phyloP scores from a whole-genome alignment of 2,113 vertebrate species.

The Pseudorectes ferrugineus region DNA sequence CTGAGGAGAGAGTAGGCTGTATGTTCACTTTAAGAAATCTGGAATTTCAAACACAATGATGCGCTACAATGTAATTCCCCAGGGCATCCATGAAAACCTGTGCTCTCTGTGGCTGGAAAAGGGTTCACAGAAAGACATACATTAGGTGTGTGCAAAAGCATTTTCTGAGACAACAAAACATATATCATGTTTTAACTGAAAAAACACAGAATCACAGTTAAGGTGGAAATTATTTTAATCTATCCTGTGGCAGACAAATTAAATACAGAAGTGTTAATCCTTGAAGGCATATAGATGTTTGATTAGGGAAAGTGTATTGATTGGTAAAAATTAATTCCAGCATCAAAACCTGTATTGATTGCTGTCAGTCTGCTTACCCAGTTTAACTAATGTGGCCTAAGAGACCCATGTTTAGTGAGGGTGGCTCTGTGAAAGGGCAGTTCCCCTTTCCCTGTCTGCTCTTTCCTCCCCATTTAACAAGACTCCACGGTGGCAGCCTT shows the following conservation, averaged over 20 bases:
- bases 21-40: neutral
- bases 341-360: neutral
- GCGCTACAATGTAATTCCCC: neutral
- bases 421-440: neutral
- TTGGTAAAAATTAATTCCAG: slow-evolving; percentile 6
- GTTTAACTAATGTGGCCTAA: neutral
- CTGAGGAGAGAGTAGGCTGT: neutral
- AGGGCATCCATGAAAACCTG: neutral
- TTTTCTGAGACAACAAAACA: neutral
- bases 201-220: neutral
- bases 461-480: neutral
- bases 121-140: neutral
- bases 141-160: neutral
- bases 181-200: neutral
- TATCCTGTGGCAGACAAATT: neutral
- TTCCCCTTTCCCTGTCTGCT: neutral
- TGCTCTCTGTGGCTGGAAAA: neutral
- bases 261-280: neutral
- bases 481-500: neutral
- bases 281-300: neutral
- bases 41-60: neutral
- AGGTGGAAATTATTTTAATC: neutral
- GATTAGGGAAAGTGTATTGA: neutral
- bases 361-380: neutral
- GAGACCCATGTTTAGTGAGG: neutral